Base-by-base conservation (phyloP, 2,797 vertebrate genomes). In the Podargus strigoides region DNA sequence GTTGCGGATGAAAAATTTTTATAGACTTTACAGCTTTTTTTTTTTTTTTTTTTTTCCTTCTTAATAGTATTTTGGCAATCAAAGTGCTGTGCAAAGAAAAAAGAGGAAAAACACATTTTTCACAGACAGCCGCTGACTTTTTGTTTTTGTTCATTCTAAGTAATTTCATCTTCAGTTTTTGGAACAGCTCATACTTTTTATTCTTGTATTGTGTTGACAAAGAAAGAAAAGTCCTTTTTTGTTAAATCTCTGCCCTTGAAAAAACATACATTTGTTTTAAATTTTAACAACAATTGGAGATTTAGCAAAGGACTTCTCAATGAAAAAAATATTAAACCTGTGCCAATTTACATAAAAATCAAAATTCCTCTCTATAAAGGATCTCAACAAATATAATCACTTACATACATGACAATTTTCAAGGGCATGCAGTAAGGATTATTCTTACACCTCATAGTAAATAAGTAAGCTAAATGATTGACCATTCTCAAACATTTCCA, bases 221-320 rank as follows among this genome's bases (percentile, higher is more conserved):
- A 89, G 69, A 90, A 96, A 91, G 90, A 87, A 64, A 77, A 69
- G 52, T 22, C 32, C 20, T 36, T 87, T 81, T 90, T 90, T 92
- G 87, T 91, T 95, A 69, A 93, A 76, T 89, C 41, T 89, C 20
- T 92, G 68, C 75, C 70, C 82, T 66, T 74, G 79, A 95, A 92
- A 87, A 96, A 96, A 90, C 59, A 86, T 89, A 93, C 90, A 94
- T 97, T 97, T 97, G 85, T 93, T 97, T 97, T 93, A 91, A 87
- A 94, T 97, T 95, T 97, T 84, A 94, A 87, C 77, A 96, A 93
- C 88, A 97, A 36, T 91, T 90, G 92, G 62, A 85, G 34, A 92
- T 58, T 95, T 74, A 96, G 85, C 63, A 96, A 95, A 96, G 76
- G 79, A 94, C 95, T 96, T 96, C 89, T 96, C 79, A 84, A 94